Evolutionary conservation across 2,797 vertebrate genomes (phyloP), one percentile per base, ranked within the genome.

Genomic region (Pygocentrus nattereri): DNA sequence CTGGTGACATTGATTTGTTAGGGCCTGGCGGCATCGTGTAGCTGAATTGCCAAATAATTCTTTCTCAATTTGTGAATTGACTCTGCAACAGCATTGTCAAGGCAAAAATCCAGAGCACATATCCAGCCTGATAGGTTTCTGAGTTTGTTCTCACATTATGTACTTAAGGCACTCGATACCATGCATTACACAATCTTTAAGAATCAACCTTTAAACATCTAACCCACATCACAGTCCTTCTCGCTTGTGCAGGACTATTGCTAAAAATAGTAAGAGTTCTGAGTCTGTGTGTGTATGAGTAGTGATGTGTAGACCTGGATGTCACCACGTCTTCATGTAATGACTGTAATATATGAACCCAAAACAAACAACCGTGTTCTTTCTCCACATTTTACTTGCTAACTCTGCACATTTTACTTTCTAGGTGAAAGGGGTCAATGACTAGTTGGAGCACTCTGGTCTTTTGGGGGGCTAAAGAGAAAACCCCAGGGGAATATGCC

Each of bases 381-480:
- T 62, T 74, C 59, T 72, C 50, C 52, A 77, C 65, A 62, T 84
- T 74, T 56, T 84, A 59, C 47, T 71, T 80, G 54, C 74, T 25
- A 81, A 56, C 58, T 78, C 58, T 54, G 21, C 58, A 75, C 47
- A 21, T 58, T 72, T 76, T 67, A 77, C 71, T 61, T 71, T 84
- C 67, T 76, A 65, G 83, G 71, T 85, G 87, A 86, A 85, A 88
- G 70, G 76, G 74, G 76, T 76, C 80, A 78, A 74, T 83, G 68
- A 79, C 68, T 62, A 61, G 67, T 78, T 61, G 23, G 52, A 87
- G 84, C 77, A 68, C 82, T 67, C 54, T 71, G 78, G 82, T 87
- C 85, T 86, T 81, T 85, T 82, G 41, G 61, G 70, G 83, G 85
- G 74, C 83, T 85, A 83, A 88, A 86, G 82, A 82, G 81, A 82